A percentile compares a stretch with the other conserved stretches of the same genome.
Evolutionary conservation across 2,113 vertebrate genomes (phyloP).

Genomic region (Siniperca knerii): DNA sequence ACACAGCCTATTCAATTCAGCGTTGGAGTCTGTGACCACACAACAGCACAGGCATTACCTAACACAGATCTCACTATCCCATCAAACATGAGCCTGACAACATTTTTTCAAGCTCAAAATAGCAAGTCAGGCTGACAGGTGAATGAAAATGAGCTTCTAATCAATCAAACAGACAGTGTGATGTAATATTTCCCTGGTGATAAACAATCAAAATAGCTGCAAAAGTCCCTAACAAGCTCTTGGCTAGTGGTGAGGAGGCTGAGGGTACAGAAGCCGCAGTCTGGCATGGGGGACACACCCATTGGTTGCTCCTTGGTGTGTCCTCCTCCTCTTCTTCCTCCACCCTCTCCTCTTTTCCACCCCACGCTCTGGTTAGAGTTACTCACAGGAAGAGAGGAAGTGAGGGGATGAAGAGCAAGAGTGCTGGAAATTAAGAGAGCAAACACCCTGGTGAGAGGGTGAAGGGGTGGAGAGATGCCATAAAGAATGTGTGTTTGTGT

Average conservation of each 20-base stretch:
- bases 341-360: constrained; percentile 50
- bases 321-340: constrained; percentile 58
- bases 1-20: constrained; percentile 36
- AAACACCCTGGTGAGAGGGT: constrained; percentile 80
- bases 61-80: constrained; percentile 34
- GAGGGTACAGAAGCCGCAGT: constrained; percentile 79
- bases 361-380: constrained; percentile 77
- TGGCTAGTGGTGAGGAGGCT: constrained; percentile 52
- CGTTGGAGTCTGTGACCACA: constrained; percentile 27
- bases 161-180: constrained; percentile 49
- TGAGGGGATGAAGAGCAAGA: constrained; percentile 42
- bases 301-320: constrained; percentile 72
- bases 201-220: constrained; percentile 74
- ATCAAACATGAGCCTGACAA: constrained; percentile 30
- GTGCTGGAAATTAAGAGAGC: constrained; percentile 54
- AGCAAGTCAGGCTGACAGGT: constrained; percentile 35
- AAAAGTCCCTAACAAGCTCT: constrained; percentile 72
- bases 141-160: constrained; percentile 58
- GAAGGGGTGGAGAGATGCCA: constrained; percentile 67
- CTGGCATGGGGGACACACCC: constrained; percentile 76
- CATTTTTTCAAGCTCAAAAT: background rate
- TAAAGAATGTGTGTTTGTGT: constrained; percentile 44
- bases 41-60: constrained; percentile 38
- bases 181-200: constrained; percentile 64
- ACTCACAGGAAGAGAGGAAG: constrained; percentile 78